phyloP scores from a whole-genome alignment of 2,888 invertebrate species.

The Nesidiocoris tenuis region DNA sequence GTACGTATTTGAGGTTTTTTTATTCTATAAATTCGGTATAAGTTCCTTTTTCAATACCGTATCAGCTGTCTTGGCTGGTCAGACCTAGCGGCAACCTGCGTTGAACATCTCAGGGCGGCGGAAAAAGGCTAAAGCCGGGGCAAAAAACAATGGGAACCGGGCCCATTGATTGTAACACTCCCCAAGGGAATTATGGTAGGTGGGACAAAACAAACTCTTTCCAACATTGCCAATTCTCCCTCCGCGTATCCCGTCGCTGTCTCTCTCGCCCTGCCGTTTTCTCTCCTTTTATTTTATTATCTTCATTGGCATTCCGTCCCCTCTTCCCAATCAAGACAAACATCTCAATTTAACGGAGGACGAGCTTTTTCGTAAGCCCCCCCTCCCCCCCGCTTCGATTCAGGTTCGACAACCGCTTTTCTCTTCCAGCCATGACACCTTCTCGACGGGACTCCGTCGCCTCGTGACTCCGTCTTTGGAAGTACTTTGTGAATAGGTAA shows the following conservation, averaged over 20 bases:
- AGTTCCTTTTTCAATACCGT: no score
- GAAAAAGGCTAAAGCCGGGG: not conserved
- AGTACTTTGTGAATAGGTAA: conserved; percentile 21
- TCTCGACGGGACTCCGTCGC: not conserved
- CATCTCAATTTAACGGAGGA: conserved; percentile 39
- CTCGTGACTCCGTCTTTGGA: conserved; percentile 17
- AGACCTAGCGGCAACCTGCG: no score
- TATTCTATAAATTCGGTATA: no score
- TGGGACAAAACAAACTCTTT: conserved; percentile 33
- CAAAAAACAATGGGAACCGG: not conserved
- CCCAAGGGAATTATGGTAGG: conserved; percentile 24
- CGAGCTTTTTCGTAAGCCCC: conserved; percentile 23
- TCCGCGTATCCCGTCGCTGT: not conserved
- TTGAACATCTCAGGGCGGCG: no score
- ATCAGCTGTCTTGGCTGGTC: no score
- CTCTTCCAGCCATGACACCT: no score
- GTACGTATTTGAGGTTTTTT: no score
- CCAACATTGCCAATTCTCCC: not conserved
- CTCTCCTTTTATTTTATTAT: conserved; percentile 35
- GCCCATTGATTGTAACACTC: conserved; percentile 40
- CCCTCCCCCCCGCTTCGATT: not conserved
- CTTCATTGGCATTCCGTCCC: conserved; percentile 39
- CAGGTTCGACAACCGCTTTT: not conserved
- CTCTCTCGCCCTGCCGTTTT: not conserved
- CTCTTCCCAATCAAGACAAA: conserved; percentile 38